Base-by-base conservation (phyloP, 2,797 vertebrate species). In the Helicolenus hilgendorfi region DNA sequence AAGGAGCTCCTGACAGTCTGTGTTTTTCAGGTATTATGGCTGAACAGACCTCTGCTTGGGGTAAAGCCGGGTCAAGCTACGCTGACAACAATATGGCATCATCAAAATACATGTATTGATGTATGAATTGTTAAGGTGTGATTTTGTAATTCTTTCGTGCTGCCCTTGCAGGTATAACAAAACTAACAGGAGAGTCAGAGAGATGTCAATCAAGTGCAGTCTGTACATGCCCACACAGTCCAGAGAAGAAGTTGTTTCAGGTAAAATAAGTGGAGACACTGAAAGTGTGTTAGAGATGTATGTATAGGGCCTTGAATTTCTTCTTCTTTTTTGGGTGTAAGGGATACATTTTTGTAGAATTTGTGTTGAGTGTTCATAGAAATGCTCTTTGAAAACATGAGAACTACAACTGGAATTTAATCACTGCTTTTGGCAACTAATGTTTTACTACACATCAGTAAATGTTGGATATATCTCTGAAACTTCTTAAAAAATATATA, bases 391-490 rank as follows among this genome's bases (percentile, higher is more conserved):
- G 20, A 53, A 49, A 20, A 20, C 18, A 20, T 0, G 7, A 49
- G 45, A 20, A 49, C 18, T 0, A 49, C 0, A 7, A 49, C 45
- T 49, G 0, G 53, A 55, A 11, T 55, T 20, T n/a, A 55, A 55
- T 55, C 53, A 55, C 53, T 55, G 53, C 53, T 55, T 55, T 55
- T 55, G 15, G 15, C 41, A 45, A 53, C 2, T 2, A 53, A 53
- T 53, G 49, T 53, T 53, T 53, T 53, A 53, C 18, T 53, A 53
- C 20, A 53, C 49, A 53, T 53, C 20, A 55, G 0, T 55, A 22
- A n/a, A 55, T 55, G n/a, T 49, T n/a, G 18, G 0, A 5, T 55
- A 55, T 18, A 55, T 55, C 20, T 22, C 53, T 55, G 53, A 55
- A 38, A 38, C 36, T 38, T 33, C 9, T 33, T 8, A 10, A 35